A percentile compares a stretch with the other conserved stretches of the same genome.
Conservation (phyloP, 2,797 vertebrate genomes). For the Philypnodon macrostomus region DNA sequence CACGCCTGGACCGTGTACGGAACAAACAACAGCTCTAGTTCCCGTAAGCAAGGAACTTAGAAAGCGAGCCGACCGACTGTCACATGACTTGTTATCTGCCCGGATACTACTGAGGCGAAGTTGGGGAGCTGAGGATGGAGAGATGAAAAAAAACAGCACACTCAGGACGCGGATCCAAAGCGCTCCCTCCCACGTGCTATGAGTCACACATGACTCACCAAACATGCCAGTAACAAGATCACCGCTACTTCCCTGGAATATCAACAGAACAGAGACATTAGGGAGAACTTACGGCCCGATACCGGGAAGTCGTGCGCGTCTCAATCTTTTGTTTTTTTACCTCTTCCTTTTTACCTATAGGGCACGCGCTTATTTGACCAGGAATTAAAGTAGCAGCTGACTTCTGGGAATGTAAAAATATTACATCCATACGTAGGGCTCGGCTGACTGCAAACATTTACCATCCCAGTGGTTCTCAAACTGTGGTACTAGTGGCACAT, state of each 20-base stretch:
- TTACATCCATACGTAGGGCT: too few relatives aligned
- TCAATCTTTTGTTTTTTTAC: background rate
- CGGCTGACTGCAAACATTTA: too few relatives aligned
- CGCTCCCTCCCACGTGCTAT: slow-evolving; percentile 64
- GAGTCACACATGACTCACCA: slow-evolving; percentile 71
- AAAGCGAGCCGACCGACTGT: slow-evolving; percentile 24
- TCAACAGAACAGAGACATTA: slow-evolving; percentile 13
- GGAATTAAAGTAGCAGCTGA: slow-evolving; percentile 1
- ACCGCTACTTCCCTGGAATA: slow-evolving; percentile 48
- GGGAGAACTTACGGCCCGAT: slow-evolving; percentile 29
- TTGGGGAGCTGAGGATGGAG: slow-evolving; percentile 38
- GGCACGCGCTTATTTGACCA: background rate
- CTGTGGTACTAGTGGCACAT: too few relatives aligned
- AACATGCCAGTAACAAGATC: slow-evolving; percentile 70
- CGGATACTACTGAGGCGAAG: slow-evolving; percentile 58
- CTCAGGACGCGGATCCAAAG: slow-evolving; percentile 50
- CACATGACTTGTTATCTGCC: slow-evolving; percentile 71
- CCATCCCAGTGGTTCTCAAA: too few relatives aligned
- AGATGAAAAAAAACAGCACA: slow-evolving; percentile 41
- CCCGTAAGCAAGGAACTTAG: slow-evolving; percentile 42
- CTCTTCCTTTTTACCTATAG: background rate
- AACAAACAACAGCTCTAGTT: slow-evolving; percentile 19
- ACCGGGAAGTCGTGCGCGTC: slow-evolving; percentile 56
- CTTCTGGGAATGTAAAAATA: slow-evolving; percentile 48
- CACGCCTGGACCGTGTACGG: background rate